Base-by-base conservation (phyloP, 2,797 vertebrate species). In the Spinus olivaceus region DNA sequence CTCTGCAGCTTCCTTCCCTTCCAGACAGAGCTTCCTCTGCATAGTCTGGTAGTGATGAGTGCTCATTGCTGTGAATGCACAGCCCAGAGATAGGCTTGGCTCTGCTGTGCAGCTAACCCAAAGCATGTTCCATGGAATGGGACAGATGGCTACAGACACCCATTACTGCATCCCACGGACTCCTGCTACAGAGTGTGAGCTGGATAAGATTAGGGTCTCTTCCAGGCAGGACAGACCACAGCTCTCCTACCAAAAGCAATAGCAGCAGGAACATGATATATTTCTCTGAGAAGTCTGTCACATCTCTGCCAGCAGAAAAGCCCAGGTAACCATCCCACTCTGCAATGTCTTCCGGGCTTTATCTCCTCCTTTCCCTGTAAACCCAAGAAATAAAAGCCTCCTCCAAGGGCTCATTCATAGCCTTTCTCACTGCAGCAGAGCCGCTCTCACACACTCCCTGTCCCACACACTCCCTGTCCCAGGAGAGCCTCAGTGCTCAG, bases 11-110 rank as follows among this genome's bases (percentile, higher is more conserved):
- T 89, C 61, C 88, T 88, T 91, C 83, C 90, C 70, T 95, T 79
- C 96, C 70, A 77, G 92, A 88, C 97, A 96, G 96, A 97, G 97
- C 96, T 94, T 97, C 95, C 97, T 97, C 97, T 98, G 98, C 97
- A 97, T 97, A 97, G 98, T 97, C 95, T 95, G 97, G 95, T 97
- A 95, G 90, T 90, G 91, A 96, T 86, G 80, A 96, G 96, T n/a
- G 25, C 91, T 92, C 44, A 2, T 66, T 51, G 60, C 93, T 81
- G 73, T 50, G 70, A 81, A 56, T 14, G 11, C 77, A 30, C 28
- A 79, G 66, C 79, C 76, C 53, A 53, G 82, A 84, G 88, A 83
- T 72, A 90, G 80, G 89, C 87, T 86, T 72, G 71, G 91, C 57
- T 93, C 91, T 6, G 53, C 73, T 17, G 78, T 86, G 86, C 95